Conservation (phyloP, 2,113 vertebrate genomes). For the Orcinus orca region DNA sequence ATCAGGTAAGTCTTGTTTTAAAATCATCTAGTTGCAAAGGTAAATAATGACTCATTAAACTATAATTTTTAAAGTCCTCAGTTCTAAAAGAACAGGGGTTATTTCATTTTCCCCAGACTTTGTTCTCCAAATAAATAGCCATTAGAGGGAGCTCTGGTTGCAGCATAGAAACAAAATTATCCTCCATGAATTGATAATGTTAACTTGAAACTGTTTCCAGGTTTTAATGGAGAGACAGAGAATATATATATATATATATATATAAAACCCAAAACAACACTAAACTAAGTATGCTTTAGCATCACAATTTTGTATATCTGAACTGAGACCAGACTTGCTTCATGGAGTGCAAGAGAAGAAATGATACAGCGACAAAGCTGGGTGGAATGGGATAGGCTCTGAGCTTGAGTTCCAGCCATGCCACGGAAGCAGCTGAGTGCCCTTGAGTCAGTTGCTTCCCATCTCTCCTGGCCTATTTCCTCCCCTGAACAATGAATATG, state of each 20-base stretch:
- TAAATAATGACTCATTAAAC: not conserved
- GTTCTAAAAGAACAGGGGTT: not conserved
- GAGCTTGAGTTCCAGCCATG: not conserved
- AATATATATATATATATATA: not conserved
- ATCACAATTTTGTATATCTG: not conserved
- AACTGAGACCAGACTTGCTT: not conserved
- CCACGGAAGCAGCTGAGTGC: accelerated
- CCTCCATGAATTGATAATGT: not conserved
- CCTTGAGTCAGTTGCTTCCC: too few species aligned
- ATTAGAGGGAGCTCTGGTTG: conserved; percentile 58
- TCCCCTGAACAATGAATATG: not conserved
- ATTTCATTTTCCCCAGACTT: not conserved
- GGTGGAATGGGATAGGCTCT: not conserved
- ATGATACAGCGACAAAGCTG: not conserved
- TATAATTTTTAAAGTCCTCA: not conserved
- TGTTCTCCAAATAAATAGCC: conserved; percentile 15
- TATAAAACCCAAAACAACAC: not conserved
- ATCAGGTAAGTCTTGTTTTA: not conserved
- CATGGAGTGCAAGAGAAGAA: accelerated
- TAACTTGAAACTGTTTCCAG: not conserved
- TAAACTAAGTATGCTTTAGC: not conserved
- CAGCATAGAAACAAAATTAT: not conserved
- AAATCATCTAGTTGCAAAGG: not conserved
- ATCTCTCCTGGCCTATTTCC: not conserved
- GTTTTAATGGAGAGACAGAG: not conserved